These are phyloP conservation scores for Achatina immaculata DNA, from an alignment of 1,140 invertebrate species.

Conservation along the genomic window DNA sequence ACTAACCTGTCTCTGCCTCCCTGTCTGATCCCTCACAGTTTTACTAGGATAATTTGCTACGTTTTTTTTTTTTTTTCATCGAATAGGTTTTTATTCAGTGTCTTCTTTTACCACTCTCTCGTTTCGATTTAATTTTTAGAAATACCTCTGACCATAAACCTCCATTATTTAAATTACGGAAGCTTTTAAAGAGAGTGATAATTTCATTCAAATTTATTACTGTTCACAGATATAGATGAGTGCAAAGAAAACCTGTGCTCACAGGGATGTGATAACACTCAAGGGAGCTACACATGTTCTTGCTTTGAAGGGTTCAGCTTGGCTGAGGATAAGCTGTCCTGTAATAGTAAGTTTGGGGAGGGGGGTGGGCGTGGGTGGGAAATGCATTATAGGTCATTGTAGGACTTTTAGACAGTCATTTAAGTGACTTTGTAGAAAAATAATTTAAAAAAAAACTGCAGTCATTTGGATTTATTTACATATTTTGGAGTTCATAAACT, in stretches of 20 bases:
- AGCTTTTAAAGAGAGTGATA: background rate
- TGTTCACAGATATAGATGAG: slow-evolving; percentile 38
- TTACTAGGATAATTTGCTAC: background rate
- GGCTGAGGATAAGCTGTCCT: background rate
- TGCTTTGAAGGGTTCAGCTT: slow-evolving; percentile 35
- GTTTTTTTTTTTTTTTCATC: background rate
- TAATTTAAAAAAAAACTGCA: no score
- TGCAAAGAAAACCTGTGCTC: slow-evolving; percentile 30
- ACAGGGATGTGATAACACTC: slow-evolving; percentile 34
- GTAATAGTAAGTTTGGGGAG: slow-evolving; percentile 33
- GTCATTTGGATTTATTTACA: no score
- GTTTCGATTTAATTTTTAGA: background rate
- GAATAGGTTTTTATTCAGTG: background rate
- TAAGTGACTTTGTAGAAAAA: no score
- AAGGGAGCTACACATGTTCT: slow-evolving; percentile 36
- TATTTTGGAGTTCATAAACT: no score
- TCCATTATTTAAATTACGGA: background rate
- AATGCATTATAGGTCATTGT: no score
- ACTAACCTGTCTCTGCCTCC: no score
- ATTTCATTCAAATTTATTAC: background rate
- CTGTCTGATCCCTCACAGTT: background rate
- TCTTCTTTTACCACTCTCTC: background rate
- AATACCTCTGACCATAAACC: background rate
- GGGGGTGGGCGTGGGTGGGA: no score
- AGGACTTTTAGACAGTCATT: no score